Base-by-base conservation (phyloP, 2,888 invertebrate genomes). In the Micropterix aruncella region DNA sequence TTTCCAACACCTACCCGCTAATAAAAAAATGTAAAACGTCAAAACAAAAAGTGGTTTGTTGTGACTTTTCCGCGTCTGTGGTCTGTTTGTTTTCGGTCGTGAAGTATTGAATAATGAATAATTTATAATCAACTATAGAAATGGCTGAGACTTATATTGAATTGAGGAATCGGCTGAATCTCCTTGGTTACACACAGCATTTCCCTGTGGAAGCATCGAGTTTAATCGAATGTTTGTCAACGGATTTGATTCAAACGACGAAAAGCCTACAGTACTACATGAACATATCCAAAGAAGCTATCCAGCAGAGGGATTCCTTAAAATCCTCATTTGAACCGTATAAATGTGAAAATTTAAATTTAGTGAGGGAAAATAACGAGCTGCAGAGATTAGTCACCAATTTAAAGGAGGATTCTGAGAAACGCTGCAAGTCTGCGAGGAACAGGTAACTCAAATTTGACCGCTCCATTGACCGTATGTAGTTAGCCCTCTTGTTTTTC, bases 201-300 rank as follows among this genome's bases (percentile, higher is more conserved):
- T 67, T 93, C 49, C 80, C 81, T 0, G 61, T 82, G 12, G 87
- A 91, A 49, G 80, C 83, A 39, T 71, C 91, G 37, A 82, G 87
- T 36, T 65, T 94, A 50, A 86, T 91, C 51, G 83, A 87, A 63
- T 79, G 78, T 56, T 61, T 94, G 46, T 66, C 92, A 44, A 79
- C 80, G 39, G 93, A 94, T 65, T 73, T 93, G 46, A 71, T 91
- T 48, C 83, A 86, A 59, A 91, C 91, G 5, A 92, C 90, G n/a
- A 82, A 85, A 52, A 89, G 83, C 57, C 69, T 92, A 44, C 82
- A 87, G 56, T 83, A 89, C 64, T 83, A 87, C 50, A 91, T 91
- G 73, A 74, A 79, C 48, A 65, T 85, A 52, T 79, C 85, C 3
- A 76, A 80, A 57, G 75, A 80, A 54, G 76, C 82, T 43, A 61